These are phyloP conservation scores for Neoaliturus tenellus DNA, from an alignment of 2,888 invertebrate genomes.

Conservation along the genomic window DNA sequence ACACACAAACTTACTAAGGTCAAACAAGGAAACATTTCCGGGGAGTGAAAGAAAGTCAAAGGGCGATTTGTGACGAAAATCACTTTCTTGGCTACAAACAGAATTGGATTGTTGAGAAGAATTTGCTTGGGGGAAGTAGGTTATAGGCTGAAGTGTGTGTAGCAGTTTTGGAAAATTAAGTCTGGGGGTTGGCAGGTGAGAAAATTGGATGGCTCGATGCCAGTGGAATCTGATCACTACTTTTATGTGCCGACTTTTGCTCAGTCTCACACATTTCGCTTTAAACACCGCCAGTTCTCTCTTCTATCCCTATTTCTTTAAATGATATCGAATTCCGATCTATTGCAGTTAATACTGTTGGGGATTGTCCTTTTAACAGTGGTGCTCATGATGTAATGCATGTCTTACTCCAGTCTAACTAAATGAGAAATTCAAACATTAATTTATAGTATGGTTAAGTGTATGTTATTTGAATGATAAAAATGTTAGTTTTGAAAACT, in stretches of 20 bases:
- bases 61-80: conserved; percentile 27
- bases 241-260: conserved; percentile 42
- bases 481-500: too few relatives aligned
- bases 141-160: conserved; percentile 39
- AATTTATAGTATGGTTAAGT: too few relatives aligned
- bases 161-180: conserved; percentile 45
- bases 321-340: too few relatives aligned
- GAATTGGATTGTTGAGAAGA: conserved; percentile 36
- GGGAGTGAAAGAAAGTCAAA: background rate
- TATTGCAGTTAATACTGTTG: too few relatives aligned
- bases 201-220: conserved; percentile 42
- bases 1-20: background rate
- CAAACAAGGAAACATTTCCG: background rate
- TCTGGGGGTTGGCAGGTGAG: conserved; percentile 16
- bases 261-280: background rate
- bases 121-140: conserved; percentile 41
- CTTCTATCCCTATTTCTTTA: background rate
- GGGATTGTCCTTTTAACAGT: too few relatives aligned
- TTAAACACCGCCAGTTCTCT: background rate
- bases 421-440: too few relatives aligned
- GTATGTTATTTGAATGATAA: too few relatives aligned
- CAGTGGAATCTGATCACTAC: conserved; percentile 43
- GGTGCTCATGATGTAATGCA: too few relatives aligned
- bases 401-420: too few relatives aligned
- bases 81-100: conserved; percentile 41